These are phyloP conservation scores for Raphicerus campestris DNA, from an alignment of 2,113 vertebrate genomes.

Conservation along the genomic window DNA sequence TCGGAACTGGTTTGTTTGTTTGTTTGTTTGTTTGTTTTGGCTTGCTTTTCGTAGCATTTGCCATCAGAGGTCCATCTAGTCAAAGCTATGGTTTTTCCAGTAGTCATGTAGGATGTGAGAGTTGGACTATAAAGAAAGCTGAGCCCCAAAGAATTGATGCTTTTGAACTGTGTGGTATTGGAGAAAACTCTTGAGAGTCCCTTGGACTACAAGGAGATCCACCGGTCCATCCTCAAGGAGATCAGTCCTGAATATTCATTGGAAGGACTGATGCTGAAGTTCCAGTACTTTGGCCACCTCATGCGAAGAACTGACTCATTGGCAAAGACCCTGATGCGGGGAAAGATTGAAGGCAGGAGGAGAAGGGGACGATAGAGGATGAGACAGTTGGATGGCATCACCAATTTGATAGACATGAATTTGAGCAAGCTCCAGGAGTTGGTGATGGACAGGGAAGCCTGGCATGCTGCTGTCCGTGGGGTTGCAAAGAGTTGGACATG, in stretches of 20 bases:
- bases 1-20: neutral
- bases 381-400: neutral
- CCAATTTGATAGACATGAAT: neutral
- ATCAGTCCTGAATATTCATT: neutral
- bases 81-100: neutral
- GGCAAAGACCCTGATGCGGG: neutral
- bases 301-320: neutral
- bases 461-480: accelerated
- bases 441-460: neutral
- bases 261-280: neutral
- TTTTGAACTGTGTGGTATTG: neutral
- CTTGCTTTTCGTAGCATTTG: neutral
- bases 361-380: neutral
- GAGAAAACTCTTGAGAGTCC: neutral
- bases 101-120: neutral
- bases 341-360: neutral
- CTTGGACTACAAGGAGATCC: neutral
- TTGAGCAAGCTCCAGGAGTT: neutral
- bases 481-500: accelerated
- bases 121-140: neutral
- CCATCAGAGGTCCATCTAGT: neutral
- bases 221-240: neutral
- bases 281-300: neutral
- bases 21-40: too few relatives aligned
- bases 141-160: neutral